A percentile compares a stretch with the other conserved stretches of the same genome.
These are phyloP conservation scores for Pantherophis vulpinus DNA, from an alignment of 2,797 vertebrate genomes.

Conservation along the genomic window DNA sequence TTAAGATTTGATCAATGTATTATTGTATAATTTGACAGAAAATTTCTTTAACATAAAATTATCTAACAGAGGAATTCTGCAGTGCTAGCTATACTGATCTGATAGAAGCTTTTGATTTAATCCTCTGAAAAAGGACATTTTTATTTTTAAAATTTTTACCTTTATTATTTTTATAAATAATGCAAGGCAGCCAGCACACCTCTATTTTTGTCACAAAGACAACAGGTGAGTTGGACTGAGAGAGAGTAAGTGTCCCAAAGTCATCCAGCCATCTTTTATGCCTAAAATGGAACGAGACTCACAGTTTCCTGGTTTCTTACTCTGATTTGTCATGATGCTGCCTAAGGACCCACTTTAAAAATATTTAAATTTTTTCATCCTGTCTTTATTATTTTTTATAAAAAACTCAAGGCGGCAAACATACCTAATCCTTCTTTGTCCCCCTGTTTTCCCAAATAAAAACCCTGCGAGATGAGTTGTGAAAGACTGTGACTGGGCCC, in stretches of 20 bases:
- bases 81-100: neutral
- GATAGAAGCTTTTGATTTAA: neutral
- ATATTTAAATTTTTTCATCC: neutral
- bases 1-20: neutral
- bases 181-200: too few relatives aligned
- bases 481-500: neutral
- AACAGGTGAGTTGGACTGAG: too few relatives aligned
- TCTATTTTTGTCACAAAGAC: too few relatives aligned
- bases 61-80: neutral
- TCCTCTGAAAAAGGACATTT: neutral
- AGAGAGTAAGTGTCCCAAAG: too few relatives aligned
- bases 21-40: neutral
- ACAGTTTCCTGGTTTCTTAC: neutral
- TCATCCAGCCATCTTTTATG: too few relatives aligned
- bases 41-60: neutral
- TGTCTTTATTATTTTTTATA: neutral
- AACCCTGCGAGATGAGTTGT: neutral
- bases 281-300: too few relatives aligned
- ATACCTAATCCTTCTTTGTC: neutral
- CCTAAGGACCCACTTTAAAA: neutral
- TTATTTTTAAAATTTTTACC: too few relatives aligned
- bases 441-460: neutral
- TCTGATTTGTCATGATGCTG: neutral
- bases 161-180: too few relatives aligned
- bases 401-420: neutral